phyloP scores from a whole-genome alignment of 2,113 vertebrate species.

The Andinoacara biseriatus region DNA sequence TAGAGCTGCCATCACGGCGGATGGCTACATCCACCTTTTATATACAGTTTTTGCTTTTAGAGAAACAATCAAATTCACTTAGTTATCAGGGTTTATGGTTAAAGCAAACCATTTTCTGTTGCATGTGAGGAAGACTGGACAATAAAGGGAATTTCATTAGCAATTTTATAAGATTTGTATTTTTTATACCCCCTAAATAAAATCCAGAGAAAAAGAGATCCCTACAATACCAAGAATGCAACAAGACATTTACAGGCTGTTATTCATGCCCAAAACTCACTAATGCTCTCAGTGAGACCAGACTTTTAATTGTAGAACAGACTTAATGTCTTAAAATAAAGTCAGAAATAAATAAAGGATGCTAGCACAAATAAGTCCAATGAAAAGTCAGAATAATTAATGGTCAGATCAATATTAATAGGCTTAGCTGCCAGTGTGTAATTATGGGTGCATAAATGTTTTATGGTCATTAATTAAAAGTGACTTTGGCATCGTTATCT shows the following conservation, averaged over 20 bases:
- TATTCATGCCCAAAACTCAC: not conserved
- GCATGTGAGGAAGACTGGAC: not conserved
- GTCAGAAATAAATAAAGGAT: slow-evolving; percentile 42
- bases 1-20: not conserved
- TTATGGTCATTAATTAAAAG: slow-evolving; percentile 79
- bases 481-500: slow-evolving; percentile 73
- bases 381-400: slow-evolving; percentile 63
- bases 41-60: too few species aligned
- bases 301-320: slow-evolving; percentile 9
- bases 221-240: not conserved
- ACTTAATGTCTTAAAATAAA: slow-evolving; percentile 31
- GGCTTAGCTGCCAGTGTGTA: slow-evolving; percentile 59
- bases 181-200: not conserved
- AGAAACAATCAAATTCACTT: slow-evolving; percentile 2
- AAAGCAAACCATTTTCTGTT: not conserved
- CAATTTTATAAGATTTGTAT: not conserved
- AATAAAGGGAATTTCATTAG: not conserved
- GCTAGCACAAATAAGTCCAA: slow-evolving; percentile 24
- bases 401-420: slow-evolving; percentile 74
- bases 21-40: too few species aligned
- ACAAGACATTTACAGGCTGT: not conserved
- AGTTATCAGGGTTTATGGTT: not conserved
- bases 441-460: slow-evolving; percentile 72
- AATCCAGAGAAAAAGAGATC: not conserved
- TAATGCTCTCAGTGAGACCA: not conserved